phyloP scores from a whole-genome alignment of 2,113 vertebrate species.

The Cephalopholis sonnerati region DNA sequence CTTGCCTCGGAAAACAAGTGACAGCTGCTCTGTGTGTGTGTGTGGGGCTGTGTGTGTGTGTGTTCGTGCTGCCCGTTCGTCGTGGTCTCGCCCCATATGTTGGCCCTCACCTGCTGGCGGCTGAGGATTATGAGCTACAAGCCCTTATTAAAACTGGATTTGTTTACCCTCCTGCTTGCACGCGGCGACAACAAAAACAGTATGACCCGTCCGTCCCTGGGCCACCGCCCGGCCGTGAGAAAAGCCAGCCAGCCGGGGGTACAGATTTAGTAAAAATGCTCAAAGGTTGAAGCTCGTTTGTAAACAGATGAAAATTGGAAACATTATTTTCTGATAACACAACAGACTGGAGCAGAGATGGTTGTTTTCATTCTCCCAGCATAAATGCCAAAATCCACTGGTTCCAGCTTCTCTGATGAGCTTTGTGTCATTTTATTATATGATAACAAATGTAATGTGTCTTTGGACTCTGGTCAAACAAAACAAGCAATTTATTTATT shows the following conservation, averaged over 20 bases:
- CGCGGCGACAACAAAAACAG: conserved; percentile 67
- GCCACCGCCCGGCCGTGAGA: conserved; percentile 27
- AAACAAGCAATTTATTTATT: too few species aligned
- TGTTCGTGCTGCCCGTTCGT: conserved; percentile 23
- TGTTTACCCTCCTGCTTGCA: conserved; percentile 77
- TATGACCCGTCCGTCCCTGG: conserved; percentile 42
- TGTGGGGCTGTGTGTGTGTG: conserved; percentile 17
- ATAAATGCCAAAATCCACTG: background rate
- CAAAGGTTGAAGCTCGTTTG: conserved; percentile 9
- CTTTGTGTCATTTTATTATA: background rate
- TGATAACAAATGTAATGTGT: background rate
- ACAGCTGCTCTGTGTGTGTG: conserved; percentile 76
- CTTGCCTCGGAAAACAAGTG: conserved; percentile 73
- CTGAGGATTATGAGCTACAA: conserved; percentile 78
- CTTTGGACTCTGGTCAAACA: too few species aligned
- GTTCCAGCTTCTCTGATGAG: background rate
- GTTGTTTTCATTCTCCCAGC: background rate
- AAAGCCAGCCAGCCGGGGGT: background rate
- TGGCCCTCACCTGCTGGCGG: conserved; percentile 79
- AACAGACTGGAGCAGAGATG: too few species aligned
- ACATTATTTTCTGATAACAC: background rate
- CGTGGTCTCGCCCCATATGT: conserved; percentile 81
- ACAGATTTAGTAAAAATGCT: background rate
- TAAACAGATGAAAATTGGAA: background rate
- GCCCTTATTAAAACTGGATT: conserved; percentile 90